A percentile compares a stretch with the other conserved stretches of the same genome.
Evolutionary conservation across 2,113 vertebrate genomes (phyloP).

Genomic region (Miniopterus natalensis): DNA sequence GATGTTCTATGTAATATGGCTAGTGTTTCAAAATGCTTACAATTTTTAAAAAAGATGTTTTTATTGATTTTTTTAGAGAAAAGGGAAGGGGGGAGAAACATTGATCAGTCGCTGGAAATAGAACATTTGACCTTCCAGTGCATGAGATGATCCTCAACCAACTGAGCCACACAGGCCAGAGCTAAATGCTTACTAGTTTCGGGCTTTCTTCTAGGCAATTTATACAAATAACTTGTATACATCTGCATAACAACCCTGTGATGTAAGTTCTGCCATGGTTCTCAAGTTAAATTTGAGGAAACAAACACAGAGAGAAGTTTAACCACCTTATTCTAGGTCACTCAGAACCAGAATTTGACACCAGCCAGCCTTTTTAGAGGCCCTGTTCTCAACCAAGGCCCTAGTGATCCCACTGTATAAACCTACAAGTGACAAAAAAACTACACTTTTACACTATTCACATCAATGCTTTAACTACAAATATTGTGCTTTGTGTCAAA

Average conservation of each 20-base stretch:
- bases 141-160: no score
- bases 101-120: no score
- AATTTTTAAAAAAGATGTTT: not conserved
- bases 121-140: no score
- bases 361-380: not conserved
- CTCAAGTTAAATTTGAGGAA: not conserved
- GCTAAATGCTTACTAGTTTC: not conserved
- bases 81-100: no score
- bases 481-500: not conserved
- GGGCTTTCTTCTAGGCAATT: not conserved
- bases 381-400: not conserved
- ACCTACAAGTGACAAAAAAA: not conserved
- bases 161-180: no score
- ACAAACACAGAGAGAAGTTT: not conserved
- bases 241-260: not conserved
- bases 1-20: not conserved
- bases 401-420: rapidly evolving
- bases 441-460: not conserved
- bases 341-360: not conserved
- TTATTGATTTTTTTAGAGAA: no score
- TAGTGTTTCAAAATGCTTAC: not conserved
- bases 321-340: not conserved
- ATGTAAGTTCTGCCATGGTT: not conserved
- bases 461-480: not conserved
- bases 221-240: not conserved